phyloP scores from a whole-genome alignment of 2,113 vertebrate species.

The Nycticryphes semicollaris region DNA sequence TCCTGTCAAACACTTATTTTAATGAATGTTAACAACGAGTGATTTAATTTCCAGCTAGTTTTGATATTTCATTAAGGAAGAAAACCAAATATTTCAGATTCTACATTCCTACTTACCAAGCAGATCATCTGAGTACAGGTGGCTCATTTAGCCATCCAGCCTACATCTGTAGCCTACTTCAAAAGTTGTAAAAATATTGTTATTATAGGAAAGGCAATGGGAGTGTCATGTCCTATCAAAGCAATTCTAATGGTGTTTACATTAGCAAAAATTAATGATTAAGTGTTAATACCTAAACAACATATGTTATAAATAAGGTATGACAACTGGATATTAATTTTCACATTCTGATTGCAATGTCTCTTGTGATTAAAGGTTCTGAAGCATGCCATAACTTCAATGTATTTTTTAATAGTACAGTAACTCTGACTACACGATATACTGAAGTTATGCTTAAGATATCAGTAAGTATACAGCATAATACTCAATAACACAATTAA shows the following conservation, averaged over 20 bases:
- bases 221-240: not conserved
- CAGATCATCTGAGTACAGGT: not conserved
- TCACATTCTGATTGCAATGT: not conserved
- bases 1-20: not conserved
- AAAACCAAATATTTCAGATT: not conserved
- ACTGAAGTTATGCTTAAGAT: not conserved
- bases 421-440: not conserved
- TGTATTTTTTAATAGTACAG: not conserved
- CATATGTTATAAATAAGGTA: not conserved
- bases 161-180: not conserved
- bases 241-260: not conserved
- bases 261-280: not conserved
- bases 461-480: not conserved
- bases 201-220: not conserved
- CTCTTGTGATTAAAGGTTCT: not conserved
- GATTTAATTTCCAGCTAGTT: not conserved
- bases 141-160: not conserved
- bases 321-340: not conserved
- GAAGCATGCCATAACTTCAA: not conserved
- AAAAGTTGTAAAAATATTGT: not conserved
- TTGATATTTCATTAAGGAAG: not conserved
- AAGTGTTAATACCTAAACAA: not conserved
- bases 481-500: constrained; percentile 11
- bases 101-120: not conserved
- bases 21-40: not conserved